A percentile compares a stretch with the other conserved stretches of the same genome.
Evolutionary conservation across 2,113 vertebrate species (phyloP).

Genomic region (Bucco capensis): DNA sequence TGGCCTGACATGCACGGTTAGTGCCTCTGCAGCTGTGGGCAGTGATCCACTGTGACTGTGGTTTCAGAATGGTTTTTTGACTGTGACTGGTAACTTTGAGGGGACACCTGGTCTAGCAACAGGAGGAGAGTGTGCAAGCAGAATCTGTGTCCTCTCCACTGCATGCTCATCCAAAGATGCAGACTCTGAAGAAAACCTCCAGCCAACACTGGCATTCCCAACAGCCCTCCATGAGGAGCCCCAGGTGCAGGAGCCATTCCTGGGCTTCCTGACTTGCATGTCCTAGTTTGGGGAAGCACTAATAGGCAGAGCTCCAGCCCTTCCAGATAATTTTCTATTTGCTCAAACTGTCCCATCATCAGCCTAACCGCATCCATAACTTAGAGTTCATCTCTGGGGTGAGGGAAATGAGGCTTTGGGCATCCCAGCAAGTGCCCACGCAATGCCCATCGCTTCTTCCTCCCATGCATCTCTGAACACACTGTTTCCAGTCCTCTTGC

Average conservation of each 20-base stretch:
- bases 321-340: neutral
- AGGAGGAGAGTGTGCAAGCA: fast-evolving
- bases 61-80: neutral
- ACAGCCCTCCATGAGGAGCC: neutral
- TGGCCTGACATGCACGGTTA: fast-evolving
- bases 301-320: neutral
- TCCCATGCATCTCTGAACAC: neutral
- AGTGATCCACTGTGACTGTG: neutral
- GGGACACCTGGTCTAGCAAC: neutral
- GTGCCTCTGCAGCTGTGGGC: neutral
- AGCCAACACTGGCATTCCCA: neutral
- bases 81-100: neutral
- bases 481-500: neutral
- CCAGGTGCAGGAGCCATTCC: neutral
- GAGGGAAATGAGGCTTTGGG: neutral
- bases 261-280: fast-evolving
- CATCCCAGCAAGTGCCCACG: neutral
- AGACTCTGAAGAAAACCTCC: neutral
- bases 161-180: fast-evolving
- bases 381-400: neutral
- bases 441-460: neutral
- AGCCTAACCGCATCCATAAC: fast-evolving
- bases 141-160: neutral
- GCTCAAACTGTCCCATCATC: neutral
- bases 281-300: neutral